Base-by-base conservation (phyloP, 1,140 invertebrate genomes). In the Hylaeus anthracinus region DNA sequence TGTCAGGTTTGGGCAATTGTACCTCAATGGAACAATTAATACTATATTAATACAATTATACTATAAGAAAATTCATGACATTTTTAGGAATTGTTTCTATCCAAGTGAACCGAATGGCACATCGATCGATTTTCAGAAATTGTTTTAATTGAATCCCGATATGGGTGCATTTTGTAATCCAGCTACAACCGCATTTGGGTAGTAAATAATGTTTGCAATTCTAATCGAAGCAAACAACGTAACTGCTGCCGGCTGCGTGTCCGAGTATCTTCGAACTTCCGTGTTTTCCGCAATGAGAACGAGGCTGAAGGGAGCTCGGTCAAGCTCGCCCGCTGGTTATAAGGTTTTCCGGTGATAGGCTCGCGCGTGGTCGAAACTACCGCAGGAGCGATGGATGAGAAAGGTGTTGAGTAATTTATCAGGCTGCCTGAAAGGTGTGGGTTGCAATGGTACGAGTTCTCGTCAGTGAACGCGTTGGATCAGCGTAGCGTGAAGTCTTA, bases 331-430 rank as follows among this genome's bases (percentile, higher is more conserved):
- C 74, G 55, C 58, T 64, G 73, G 79, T 76, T 85, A 79, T 78
- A 79, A 81, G 83, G 73, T 78, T 67, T 72, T 82, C 74, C 72
- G 79, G 75, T 64, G 86, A 88, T 80, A 84, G 81, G 61, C 70
- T 58, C 14, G 61, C 60, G 60, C 78, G 66, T 55, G 67, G 37
- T 70, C 55, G 67, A 79, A 64, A 86, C 77, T 45, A 79, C 64
- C 71, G 78, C 77, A 51, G 63, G 77, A 63, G 75, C 86, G 76
- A 82, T 83, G 61, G 77, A 88, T 74, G 78, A 79, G 72, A 81
- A 81, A 73, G 84, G 81, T 88, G 83, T 85, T 86, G 86, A 91
- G 89, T 90, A 90, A 91, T 90, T 90, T 91, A 91, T 91, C 90
- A 90, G 89, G 65, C 67, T 76, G 84, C 64, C 65, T 81, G 86